Evolutionary conservation across 2,797 vertebrate species (phyloP).

Genomic region (Lycodopsis pacificus): DNA sequence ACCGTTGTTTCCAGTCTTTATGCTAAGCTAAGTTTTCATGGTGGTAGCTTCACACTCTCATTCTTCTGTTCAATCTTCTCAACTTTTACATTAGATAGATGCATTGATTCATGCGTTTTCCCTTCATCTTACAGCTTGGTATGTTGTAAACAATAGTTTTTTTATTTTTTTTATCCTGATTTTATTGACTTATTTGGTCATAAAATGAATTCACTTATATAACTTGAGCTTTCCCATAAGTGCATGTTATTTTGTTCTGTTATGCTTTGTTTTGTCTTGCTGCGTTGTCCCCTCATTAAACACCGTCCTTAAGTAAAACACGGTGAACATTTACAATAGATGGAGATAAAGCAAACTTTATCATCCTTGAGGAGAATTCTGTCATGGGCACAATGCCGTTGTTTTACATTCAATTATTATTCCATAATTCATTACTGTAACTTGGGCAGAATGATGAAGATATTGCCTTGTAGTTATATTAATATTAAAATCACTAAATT

Average conservation of each 20-base stretch:
- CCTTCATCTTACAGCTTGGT: background rate
- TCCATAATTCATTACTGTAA: constrained; percentile 24
- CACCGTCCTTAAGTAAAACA: constrained; percentile 14
- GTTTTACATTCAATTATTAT: background rate
- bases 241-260: background rate
- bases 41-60: background rate
- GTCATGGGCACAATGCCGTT: background rate
- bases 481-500: constrained; percentile 49
- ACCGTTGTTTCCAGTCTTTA: background rate
- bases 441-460: constrained; percentile 55
- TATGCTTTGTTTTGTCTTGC: background rate
- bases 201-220: background rate
- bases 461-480: constrained; percentile 40
- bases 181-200: background rate
- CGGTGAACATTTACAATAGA: background rate
- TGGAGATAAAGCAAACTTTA: background rate
- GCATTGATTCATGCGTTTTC: background rate
- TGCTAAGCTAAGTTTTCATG: background rate
- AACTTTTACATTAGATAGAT: background rate
- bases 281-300: constrained; percentile 2
- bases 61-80: background rate
- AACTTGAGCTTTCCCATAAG: background rate
- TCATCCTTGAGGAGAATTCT: background rate
- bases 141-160: background rate
- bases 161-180: background rate